Conservation (phyloP, 2,797 vertebrate species). For the Botia almorhae region DNA sequence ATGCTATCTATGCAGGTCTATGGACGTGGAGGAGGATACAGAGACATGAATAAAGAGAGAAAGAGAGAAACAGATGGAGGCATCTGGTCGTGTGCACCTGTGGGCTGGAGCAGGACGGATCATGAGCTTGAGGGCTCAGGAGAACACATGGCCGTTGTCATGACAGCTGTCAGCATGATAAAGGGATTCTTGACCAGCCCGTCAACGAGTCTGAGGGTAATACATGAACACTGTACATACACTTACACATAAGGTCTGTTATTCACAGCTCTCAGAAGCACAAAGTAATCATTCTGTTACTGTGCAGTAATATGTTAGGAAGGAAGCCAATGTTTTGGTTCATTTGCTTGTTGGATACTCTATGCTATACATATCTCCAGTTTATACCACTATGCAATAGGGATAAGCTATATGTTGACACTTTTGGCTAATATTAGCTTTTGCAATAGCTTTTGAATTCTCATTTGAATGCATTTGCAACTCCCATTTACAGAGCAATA, state of each 20-base stretch:
- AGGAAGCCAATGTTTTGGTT: slow-evolving; percentile 12
- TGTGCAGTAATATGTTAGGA: background rate
- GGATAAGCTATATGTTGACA: too few species aligned
- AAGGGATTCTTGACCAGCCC: slow-evolving; percentile 31
- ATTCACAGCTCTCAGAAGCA: slow-evolving; percentile 26
- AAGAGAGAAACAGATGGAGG: slow-evolving; percentile 15
- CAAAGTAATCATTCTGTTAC: too few species aligned
- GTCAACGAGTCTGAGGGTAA: background rate
- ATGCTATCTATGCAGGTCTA: too few species aligned
- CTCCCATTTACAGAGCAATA: too few species aligned
- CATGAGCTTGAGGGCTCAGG: slow-evolving; percentile 25
- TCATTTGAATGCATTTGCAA: too few species aligned
- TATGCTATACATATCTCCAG: background rate
- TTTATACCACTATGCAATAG: too few species aligned
- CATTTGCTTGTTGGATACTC: slow-evolving; percentile 12
- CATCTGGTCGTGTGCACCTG: slow-evolving; percentile 36
- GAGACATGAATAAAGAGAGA: background rate
- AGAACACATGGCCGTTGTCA: slow-evolving; percentile 15
- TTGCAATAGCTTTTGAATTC: background rate
- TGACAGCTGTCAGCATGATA: slow-evolving; percentile 47
- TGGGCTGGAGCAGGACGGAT: slow-evolving; percentile 13
- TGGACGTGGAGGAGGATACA: background rate
- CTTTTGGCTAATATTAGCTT: background rate
- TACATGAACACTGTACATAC: slow-evolving; percentile 29
- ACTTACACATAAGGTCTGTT: slow-evolving; percentile 13